Percentiles rank a stretch among this genome's conserved stretches.
Conservation (phyloP, 2,113 vertebrate species). For the Bos indicus region DNA sequence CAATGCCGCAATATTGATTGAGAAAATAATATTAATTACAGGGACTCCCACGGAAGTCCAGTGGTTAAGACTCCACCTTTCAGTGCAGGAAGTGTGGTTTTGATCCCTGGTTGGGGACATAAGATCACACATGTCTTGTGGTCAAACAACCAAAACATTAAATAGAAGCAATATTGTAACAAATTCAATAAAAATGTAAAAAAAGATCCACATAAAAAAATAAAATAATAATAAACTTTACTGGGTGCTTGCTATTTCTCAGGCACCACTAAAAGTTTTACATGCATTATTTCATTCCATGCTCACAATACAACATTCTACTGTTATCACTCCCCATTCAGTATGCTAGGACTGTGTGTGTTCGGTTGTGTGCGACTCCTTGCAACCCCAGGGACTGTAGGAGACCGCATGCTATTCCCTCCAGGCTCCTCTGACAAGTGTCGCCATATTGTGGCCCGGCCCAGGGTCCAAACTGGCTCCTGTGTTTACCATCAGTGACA, state of each 20-base stretch:
- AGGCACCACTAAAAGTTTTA: background rate
- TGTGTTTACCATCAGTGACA: no score
- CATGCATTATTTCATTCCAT: fast-evolving
- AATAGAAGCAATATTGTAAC: background rate
- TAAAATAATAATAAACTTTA: background rate
- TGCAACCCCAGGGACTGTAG: background rate
- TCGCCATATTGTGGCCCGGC: fast-evolving
- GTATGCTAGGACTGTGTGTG: background rate
- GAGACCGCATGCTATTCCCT: background rate
- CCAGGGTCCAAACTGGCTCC: background rate
- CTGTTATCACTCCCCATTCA: background rate
- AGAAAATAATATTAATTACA: background rate
- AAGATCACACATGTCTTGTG: background rate
- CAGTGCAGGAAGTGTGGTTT: background rate
- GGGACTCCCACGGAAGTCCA: background rate
- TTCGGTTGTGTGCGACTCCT: fast-evolving
- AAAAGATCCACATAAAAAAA: background rate
- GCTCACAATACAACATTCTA: background rate
- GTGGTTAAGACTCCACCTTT: background rate
- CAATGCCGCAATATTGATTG: fast-evolving
- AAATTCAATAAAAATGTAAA: background rate
- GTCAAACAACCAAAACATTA: background rate
- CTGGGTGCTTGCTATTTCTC: background rate
- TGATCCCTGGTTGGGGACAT: background rate
- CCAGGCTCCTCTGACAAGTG: background rate